Evolutionary conservation across 1,140 invertebrate genomes (phyloP).

Genomic region (Battus philenor): DNA sequence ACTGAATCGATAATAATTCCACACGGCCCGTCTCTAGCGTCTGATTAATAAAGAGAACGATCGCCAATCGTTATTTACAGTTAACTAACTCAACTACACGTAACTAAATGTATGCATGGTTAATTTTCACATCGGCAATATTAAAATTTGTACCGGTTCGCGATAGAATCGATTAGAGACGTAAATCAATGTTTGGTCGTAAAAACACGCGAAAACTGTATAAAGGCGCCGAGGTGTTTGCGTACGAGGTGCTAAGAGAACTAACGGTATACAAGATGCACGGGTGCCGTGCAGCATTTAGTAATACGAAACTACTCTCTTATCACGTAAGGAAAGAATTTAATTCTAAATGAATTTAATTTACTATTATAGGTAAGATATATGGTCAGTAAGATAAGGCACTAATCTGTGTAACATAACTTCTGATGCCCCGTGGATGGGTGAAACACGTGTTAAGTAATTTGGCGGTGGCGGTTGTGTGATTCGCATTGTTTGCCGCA

Average conservation of each 20-base stretch:
- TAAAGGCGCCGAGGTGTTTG: slow-evolving; percentile 16
- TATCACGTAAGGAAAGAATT: too few species aligned
- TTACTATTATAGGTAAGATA: too few species aligned
- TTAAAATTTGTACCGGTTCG: slow-evolving; percentile 13
- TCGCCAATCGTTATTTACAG: not conserved
- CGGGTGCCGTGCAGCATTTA: too few species aligned
- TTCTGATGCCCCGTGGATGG: too few species aligned
- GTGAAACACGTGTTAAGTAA: too few species aligned
- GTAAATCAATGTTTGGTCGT: slow-evolving; percentile 17
- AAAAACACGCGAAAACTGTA: slow-evolving; percentile 19
- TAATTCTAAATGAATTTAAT: too few species aligned
- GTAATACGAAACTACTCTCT: too few species aligned
- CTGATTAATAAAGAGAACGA: not conserved
- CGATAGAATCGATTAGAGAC: slow-evolving; percentile 3
- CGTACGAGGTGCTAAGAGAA: slow-evolving; percentile 18
- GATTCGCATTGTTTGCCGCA: too few species aligned
- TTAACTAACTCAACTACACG: not conserved
- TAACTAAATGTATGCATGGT: slow-evolving; percentile 11
- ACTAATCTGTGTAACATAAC: too few species aligned
- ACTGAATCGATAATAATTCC: not conserved
- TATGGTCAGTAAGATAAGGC: too few species aligned
- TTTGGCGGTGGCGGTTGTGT: too few species aligned
- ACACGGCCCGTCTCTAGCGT: not conserved
- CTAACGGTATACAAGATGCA: slow-evolving; percentile 10
- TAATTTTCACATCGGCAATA: slow-evolving; percentile 12